These are phyloP conservation scores for Stenurella melanura DNA, from an alignment of 2,888 invertebrate species.

Conservation along the genomic window DNA sequence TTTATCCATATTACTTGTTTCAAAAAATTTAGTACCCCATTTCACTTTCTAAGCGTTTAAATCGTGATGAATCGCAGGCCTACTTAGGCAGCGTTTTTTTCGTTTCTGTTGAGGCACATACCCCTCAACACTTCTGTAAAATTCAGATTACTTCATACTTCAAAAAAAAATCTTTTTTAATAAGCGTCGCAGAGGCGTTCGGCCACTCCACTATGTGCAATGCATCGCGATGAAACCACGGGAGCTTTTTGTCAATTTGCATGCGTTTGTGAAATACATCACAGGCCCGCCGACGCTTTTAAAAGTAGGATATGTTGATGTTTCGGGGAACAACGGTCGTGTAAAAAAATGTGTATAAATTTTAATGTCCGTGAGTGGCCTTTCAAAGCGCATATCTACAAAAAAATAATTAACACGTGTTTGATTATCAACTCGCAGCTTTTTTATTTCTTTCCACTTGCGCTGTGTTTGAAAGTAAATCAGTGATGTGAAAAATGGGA, in stretches of 20 bases:
- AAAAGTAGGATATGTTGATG: constrained; percentile 24
- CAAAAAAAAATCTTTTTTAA: too few species aligned
- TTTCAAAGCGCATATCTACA: background rate
- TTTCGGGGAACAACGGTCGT: background rate
- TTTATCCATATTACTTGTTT: too few species aligned
- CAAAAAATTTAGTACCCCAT: too few species aligned
- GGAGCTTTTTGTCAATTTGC: constrained; percentile 47
- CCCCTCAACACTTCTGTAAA: too few species aligned
- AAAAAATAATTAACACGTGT: background rate
- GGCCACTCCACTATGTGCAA: too few species aligned
- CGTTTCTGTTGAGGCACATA: too few species aligned
- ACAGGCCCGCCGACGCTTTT: constrained; percentile 30
- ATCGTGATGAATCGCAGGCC: too few species aligned
- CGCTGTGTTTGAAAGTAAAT: background rate
- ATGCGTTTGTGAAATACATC: constrained; percentile 45
- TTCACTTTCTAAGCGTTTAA: too few species aligned
- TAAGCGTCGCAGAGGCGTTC: too few species aligned
- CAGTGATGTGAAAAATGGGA: background rate
- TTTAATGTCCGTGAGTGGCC: constrained; percentile 3
- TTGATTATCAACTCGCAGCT: background rate
- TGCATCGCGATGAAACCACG: constrained; percentile 46
- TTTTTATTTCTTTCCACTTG: background rate
- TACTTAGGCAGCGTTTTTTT: too few species aligned
- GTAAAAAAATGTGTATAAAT: background rate
- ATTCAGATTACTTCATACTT: too few species aligned